phyloP scores from a whole-genome alignment of 53 echinoderm and acorn worm species.

The Patiria pectinifera region DNA sequence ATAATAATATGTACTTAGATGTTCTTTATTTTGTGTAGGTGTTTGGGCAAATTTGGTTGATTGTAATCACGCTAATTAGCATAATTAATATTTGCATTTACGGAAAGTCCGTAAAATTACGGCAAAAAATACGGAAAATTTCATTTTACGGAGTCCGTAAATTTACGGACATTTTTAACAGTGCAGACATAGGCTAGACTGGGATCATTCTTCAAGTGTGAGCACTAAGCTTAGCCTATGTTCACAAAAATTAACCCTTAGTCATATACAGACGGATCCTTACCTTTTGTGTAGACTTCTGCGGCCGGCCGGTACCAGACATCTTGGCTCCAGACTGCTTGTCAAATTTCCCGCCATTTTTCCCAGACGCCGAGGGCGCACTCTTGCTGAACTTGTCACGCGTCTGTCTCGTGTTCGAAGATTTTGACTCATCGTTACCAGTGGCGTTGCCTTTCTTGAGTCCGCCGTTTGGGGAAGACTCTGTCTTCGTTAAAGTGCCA shows the following conservation, averaged over 20 bases:
- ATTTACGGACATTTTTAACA: no score
- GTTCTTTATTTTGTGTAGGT: no score
- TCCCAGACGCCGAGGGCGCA: neutral
- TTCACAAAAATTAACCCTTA: neutral
- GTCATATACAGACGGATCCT: neutral
- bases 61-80: no score
- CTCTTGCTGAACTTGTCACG: neutral
- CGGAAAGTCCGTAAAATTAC: no score
- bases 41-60: no score
- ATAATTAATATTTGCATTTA: no score
- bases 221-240: neutral
- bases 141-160: no score
- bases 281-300: conserved; percentile 39
- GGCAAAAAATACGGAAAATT: no score
- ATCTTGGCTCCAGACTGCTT: neutral
- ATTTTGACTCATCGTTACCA: neutral
- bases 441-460: neutral
- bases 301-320: neutral
- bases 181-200: no score
- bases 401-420: neutral
- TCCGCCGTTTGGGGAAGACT: neutral
- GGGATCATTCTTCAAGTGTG: no score
- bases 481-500: neutral
- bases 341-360: neutral
- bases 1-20: no score